These are phyloP conservation scores for Aix galericulata DNA, from an alignment of 2,113 vertebrate genomes.

Conservation along the genomic window DNA sequence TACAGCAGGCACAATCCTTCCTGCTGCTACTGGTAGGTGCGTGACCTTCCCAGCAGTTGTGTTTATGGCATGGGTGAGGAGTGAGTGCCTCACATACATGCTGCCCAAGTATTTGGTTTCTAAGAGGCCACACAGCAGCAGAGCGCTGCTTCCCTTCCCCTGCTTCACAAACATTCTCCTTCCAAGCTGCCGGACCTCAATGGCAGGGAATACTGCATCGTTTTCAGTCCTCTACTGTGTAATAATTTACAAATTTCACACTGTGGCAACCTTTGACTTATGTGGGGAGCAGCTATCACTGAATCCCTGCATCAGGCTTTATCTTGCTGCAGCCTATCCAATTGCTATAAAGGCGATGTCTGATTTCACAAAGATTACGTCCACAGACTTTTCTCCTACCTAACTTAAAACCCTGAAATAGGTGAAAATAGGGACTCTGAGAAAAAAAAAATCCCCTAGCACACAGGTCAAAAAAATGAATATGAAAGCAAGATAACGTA, in stretches of 20 bases:
- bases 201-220: neutral
- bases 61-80: neutral
- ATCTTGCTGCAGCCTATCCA: constrained; percentile 63
- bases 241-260: constrained; percentile 57
- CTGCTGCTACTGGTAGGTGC: neutral
- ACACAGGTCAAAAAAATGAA: neutral
- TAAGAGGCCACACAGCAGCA: constrained; percentile 1
- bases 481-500: constrained; percentile 19
- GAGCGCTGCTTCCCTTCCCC: neutral
- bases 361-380: constrained; percentile 71
- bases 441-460: neutral
- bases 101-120: neutral
- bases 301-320: constrained; percentile 12
- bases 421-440: neutral
- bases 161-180: neutral
- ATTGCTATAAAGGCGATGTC: constrained; percentile 59
- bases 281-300: neutral
- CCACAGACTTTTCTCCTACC: constrained; percentile 15
- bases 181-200: neutral
- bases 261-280: constrained; percentile 49
- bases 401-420: constrained; percentile 42
- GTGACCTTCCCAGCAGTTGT: neutral
- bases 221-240: neutral
- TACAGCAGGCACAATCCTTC: neutral
- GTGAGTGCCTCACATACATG: neutral